Base-by-base conservation (phyloP, 2,797 vertebrate species). In the Molothrus ater region DNA sequence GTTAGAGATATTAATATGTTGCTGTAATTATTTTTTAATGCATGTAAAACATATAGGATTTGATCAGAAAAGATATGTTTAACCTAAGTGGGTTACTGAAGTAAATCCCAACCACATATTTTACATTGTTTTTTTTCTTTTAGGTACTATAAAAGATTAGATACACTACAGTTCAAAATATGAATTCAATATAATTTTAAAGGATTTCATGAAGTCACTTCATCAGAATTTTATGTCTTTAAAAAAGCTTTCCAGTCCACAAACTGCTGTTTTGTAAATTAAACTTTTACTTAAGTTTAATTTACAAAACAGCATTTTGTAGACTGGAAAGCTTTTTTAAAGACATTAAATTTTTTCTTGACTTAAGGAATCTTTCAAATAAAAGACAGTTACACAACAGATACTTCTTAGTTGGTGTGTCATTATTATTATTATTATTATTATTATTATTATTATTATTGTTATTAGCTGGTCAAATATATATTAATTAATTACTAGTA, bases 21-120 rank as follows among this genome's bases (percentile, higher is more conserved):
- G 78, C 92, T 95, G 93, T 96, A 86, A 95, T 96, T 97, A 94
- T 96, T 96, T 96, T 97, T 88, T 90, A 8, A 93, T 80, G 89
- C 73, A 89, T 90, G 86, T 96, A 96, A 96, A 83, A 83, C 71
- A 80, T 96, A 91, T 38, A 95, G 20, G n/a, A 92, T 93, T 97
- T 96, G 78, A 90, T 95, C 86, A 90, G 42, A 83, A 93, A 96
- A 84, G 61, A 85, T 85, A 89, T 68, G 71, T 93, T 98, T 97
- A 93, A 90, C 28, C 28, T 73, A 95, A 92, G 34, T 90, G 81
- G 72, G 78, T 95, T 91, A 94, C 87, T 82, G 76, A 96, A 94
- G 63, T 88, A 92, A 76, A 97, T 96, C 91, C 93, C 79, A 88
- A 50, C 40, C 60, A 95, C 42, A 50, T 43, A 87, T 95, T 93